Conservation (phyloP, 2,888 invertebrate species). For the Colletes collaris region DNA sequence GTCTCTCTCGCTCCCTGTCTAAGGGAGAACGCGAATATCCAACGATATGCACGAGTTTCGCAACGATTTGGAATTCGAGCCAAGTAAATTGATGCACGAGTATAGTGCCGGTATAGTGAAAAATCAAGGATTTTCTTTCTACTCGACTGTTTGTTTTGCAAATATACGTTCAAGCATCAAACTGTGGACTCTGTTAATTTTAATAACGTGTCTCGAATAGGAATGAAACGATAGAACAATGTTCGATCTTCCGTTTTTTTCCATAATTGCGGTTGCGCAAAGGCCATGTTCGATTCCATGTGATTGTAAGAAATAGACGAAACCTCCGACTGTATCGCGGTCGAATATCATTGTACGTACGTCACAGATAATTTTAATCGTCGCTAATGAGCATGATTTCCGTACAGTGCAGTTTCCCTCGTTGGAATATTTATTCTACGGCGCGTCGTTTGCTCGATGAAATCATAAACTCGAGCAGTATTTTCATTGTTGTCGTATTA, state of each 20-base stretch:
- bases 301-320: slow-evolving; percentile 12
- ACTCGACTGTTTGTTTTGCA: no score
- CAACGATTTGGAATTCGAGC: slow-evolving; percentile 5
- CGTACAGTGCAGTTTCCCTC: slow-evolving; percentile 32
- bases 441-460: slow-evolving; percentile 5
- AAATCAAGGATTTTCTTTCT: not conserved
- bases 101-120: no score
- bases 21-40: slow-evolving; percentile 2
- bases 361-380: slow-evolving; percentile 54
- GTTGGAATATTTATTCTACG: slow-evolving; percentile 8
- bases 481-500: not conserved
- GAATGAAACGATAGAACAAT: slow-evolving; percentile 23
- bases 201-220: slow-evolving; percentile 5
- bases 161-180: no score
- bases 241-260: not conserved
- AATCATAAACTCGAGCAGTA: slow-evolving; percentile 19
- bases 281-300: not conserved
- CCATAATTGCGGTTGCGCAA: not conserved
- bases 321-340: slow-evolving; percentile 9
- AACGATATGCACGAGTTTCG: not conserved
- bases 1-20: no score
- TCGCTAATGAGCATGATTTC: slow-evolving; percentile 31
- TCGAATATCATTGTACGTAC: slow-evolving; percentile 33
- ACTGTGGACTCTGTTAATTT: no score
- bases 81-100: not conserved